Evolutionary conservation across 92 coral and sea anemone species (phyloP), one percentile per base, ranked within the genome.

Genomic region (Bergia sp.): DNA sequence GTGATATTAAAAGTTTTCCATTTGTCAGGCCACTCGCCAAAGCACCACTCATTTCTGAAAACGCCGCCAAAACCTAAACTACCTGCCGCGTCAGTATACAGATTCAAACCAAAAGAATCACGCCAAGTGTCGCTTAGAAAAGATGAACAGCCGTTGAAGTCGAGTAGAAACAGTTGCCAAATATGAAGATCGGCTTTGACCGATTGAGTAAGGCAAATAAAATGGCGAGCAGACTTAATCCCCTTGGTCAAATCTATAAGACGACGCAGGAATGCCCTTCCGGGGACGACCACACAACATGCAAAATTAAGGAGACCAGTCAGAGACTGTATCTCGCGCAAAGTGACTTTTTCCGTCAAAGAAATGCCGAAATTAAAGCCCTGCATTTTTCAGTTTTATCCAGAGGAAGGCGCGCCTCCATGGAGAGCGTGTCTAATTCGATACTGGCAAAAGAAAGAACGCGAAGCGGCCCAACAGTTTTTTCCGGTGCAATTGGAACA

Each of bases 401-500:
- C 2, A 7, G 7, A 57, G 90, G 90, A 18, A 86, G 82, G 13
- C 75, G 89, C 15, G 83, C 89, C 47, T 86, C 89, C 82, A 76
- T 18, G 88, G 80, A 39, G 55, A 49, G 55, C 55, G 11, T 49
- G n/a, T 88, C 90, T 42, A 91, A 67, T 81, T 91, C 93, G 74
- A 91, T 91, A 45, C 90, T 85, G 21, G 90, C 93, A 81, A 87
- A 91, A 45, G 86, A 3, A 39, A 85, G 75, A 4, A 71, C 79
- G 15, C 44, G 86, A 5, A 84, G 38, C 36, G 93, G 93, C 44
- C 93, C 93, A 43, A 69, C 85, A n/a, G 92, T 92, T 73, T 92
- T 92, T 55, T 92, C 94, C 7, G 88, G 92, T 72, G 90, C 94
- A 83, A 75, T 89, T 78, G 94, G 90, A 89, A 92, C 82, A 6